A percentile compares a stretch with the other conserved stretches of the same genome.
phyloP scores from a whole-genome alignment of 2,888 invertebrate genomes.

The Synergus itoensis region DNA sequence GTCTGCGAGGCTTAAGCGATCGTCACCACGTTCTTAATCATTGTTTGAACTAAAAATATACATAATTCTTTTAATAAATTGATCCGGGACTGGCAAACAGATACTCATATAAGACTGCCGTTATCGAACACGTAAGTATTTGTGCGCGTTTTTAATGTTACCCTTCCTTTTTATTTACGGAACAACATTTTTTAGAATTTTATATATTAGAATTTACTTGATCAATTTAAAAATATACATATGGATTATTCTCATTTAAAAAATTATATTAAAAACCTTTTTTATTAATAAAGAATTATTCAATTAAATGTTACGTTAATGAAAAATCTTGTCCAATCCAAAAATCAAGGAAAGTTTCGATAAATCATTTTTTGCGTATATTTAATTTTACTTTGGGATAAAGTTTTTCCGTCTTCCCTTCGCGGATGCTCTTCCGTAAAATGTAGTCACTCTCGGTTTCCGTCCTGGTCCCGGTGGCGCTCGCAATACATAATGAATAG shows the following conservation, averaged over 20 bases:
- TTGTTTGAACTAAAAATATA: slow-evolving; percentile 15
- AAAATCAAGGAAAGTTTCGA: not conserved
- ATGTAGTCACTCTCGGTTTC: slow-evolving; percentile 60
- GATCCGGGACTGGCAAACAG: slow-evolving; percentile 28
- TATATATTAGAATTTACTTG: not conserved
- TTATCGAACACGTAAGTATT: not conserved
- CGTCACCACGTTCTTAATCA: not conserved
- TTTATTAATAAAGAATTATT: too few relatives aligned
- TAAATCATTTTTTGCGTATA: not conserved
- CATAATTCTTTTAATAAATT: slow-evolving; percentile 18
- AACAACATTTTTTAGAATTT: not conserved
- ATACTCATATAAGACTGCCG: not conserved
- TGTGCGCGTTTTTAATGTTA: not conserved
- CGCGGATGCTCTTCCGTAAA: slow-evolving; percentile 14
- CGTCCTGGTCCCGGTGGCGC: slow-evolving; percentile 57
- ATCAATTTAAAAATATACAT: too few relatives aligned
- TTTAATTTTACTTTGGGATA: too few relatives aligned
- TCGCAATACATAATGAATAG: slow-evolving; percentile 61
- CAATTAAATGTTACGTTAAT: too few relatives aligned
- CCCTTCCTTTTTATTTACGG: not conserved
- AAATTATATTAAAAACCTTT: too few relatives aligned
- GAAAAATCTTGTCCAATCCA: too few relatives aligned
- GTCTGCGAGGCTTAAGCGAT: not conserved
- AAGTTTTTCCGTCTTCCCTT: not conserved
- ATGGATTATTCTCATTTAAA: too few relatives aligned